Percentiles rank a stretch among this genome's conserved stretches.
Evolutionary conservation across 2,113 vertebrate species (phyloP).

Genomic region (Rhinolophus sinicus): DNA sequence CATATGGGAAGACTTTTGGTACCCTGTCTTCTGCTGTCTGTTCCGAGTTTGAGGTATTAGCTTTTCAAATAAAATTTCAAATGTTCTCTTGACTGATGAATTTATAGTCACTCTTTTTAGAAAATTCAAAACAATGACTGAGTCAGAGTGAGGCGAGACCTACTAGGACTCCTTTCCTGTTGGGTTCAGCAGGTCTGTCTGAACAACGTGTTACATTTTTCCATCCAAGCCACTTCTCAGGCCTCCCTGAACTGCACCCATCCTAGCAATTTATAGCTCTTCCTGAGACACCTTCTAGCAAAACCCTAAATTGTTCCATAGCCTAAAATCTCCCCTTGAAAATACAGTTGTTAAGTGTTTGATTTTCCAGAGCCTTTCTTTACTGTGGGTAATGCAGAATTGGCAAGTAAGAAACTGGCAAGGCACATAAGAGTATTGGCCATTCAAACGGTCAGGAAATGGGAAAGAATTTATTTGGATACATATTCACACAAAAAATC

Average conservation of each 20-base stretch:
- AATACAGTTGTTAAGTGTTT: background rate
- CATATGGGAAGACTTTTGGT: background rate
- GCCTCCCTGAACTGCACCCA: background rate
- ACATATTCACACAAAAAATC: background rate
- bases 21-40: background rate
- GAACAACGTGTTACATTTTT: fast-evolving
- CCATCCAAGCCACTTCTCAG: background rate
- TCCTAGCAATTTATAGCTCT: background rate
- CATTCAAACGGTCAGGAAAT: background rate
- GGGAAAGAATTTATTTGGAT: background rate
- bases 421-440: background rate
- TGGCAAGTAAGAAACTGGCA: background rate
- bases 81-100: background rate
- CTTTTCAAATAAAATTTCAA: background rate
- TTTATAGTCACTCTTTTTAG: background rate
- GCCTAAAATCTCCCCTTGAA: background rate
- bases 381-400: background rate
- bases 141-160: background rate
- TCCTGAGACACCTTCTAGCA: background rate
- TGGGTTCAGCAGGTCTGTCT: background rate
- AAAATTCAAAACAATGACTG: background rate
- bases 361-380: background rate
- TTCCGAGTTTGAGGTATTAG: background rate
- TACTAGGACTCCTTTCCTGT: background rate
- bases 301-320: background rate